phyloP scores from a whole-genome alignment of 2,888 invertebrate genomes.

The Dryobota labecula region DNA sequence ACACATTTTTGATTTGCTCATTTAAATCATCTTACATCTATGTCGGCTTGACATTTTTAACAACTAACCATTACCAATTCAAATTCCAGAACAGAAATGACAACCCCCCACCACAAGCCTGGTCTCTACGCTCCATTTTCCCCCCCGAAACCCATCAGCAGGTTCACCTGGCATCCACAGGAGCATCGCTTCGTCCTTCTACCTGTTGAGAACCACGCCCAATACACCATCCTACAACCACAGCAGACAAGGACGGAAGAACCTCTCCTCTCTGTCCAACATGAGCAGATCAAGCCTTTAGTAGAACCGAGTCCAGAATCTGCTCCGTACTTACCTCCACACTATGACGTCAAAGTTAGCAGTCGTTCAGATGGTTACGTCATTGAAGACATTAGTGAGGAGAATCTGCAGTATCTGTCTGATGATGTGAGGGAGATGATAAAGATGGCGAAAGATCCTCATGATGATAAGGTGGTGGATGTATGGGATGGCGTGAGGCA shows the following conservation, averaged over 20 bases:
- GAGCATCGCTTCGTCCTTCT: constrained; percentile 79
- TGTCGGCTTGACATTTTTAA: neutral
- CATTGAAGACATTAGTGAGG: constrained; percentile 79
- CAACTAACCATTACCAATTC: constrained; percentile 14
- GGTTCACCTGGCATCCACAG: constrained; percentile 72
- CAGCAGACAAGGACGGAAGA: constrained; percentile 77
- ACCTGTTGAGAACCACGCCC: constrained; percentile 78
- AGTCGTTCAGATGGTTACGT: constrained; percentile 79
- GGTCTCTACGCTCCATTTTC: constrained; percentile 89
- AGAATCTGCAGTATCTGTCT: constrained; percentile 85
- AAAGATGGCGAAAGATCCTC: constrained; percentile 81
- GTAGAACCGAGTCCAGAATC: constrained; percentile 79
- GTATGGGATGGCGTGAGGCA: constrained; percentile 82
- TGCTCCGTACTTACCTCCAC: constrained; percentile 79
- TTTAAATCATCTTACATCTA: no score
- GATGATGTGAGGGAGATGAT: constrained; percentile 85
- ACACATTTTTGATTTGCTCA: neutral
- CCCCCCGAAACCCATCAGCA: constrained; percentile 83
- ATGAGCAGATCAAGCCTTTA: constrained; percentile 82
- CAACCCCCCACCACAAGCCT: constrained; percentile 86
- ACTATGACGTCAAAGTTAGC: constrained; percentile 77
- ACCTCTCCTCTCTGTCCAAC: constrained; percentile 79
- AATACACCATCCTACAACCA: constrained; percentile 84
- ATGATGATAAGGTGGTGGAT: constrained; percentile 81
- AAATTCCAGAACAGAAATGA: constrained; percentile 78